Conservation (phyloP, 2,888 invertebrate species). For the Microplitis deprimator region DNA sequence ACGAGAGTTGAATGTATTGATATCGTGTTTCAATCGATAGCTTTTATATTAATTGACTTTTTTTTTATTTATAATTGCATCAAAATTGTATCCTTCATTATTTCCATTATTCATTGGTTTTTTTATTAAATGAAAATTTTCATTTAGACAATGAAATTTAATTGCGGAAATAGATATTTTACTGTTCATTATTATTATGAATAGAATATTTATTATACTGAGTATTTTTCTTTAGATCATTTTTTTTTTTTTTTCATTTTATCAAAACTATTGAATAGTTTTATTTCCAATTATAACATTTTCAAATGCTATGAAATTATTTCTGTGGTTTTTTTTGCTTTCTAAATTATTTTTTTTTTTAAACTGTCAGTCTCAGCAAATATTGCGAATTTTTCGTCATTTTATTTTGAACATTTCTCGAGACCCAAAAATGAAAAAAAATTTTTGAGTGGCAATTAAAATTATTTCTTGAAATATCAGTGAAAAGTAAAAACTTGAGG, state of each 20-base stretch:
- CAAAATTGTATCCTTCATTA: background rate
- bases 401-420: no score
- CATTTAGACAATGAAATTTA: background rate
- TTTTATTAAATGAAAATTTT: background rate
- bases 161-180: background rate
- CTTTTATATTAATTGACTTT: conserved; percentile 5
- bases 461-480: no score
- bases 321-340: no score
- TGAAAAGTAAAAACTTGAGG: no score
- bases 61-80: conserved; percentile 5
- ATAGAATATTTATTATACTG: background rate
- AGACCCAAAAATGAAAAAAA: no score
- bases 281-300: no score
- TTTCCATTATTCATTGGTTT: background rate
- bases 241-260: background rate
- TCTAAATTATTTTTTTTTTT: no score
- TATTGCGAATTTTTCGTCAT: no score
- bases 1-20: conserved; percentile 14
- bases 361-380: no score
- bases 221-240: background rate
- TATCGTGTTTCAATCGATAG: background rate
- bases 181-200: background rate
- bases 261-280: no score
- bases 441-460: no score
- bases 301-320: no score